Conservation (phyloP, 2,888 invertebrate species). For the Cantharis rufa region DNA sequence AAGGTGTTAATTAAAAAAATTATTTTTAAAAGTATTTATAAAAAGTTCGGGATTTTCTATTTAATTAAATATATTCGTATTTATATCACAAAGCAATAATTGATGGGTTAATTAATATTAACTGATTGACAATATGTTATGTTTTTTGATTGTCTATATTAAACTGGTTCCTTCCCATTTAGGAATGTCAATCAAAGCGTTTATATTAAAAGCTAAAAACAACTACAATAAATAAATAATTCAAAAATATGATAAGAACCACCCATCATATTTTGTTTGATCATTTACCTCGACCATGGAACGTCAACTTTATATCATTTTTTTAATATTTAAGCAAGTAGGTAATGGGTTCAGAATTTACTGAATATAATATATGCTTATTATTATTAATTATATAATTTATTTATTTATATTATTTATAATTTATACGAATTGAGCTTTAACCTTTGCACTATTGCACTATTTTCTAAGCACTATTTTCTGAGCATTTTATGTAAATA, state of each 20-base stretch:
- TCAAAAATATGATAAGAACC: not conserved
- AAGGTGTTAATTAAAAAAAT: not conserved
- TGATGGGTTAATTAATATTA: not conserved
- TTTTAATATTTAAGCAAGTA: no score
- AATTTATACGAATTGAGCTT: no score
- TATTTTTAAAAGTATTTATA: not conserved
- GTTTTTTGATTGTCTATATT: not conserved
- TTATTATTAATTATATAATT: no score
- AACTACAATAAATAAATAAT: not conserved
- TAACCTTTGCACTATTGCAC: no score
- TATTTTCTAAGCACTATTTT: no score
- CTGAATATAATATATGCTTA: no score
- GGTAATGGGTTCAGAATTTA: no score
- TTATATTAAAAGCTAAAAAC: not conserved
- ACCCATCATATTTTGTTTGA: not conserved
- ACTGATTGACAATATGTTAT: not conserved
- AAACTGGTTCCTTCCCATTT: not conserved
- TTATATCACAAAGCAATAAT: not conserved
- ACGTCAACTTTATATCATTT: not conserved
- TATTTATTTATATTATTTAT: no score
- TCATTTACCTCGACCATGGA: not conserved
- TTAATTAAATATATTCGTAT: not conserved
- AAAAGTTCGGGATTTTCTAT: not conserved
- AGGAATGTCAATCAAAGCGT: not conserved
- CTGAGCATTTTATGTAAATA: no score